Conservation (phyloP, 2,113 vertebrate species). For the Stegastes partitus region DNA sequence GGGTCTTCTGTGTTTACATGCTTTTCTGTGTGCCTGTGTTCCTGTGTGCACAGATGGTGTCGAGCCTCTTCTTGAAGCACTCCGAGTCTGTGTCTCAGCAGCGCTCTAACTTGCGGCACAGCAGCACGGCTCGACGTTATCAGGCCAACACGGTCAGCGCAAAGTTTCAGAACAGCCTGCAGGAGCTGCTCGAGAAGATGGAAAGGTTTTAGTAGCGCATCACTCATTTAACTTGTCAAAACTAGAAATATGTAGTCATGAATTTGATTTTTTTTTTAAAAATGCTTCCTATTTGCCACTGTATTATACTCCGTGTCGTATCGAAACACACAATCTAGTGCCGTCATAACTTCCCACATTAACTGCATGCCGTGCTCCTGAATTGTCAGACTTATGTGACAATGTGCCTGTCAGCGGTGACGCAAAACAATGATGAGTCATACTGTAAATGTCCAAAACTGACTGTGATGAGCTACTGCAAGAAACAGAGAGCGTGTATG, state of each 20-base stretch:
- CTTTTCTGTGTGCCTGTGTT: slow-evolving; percentile 8
- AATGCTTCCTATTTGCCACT: too few species aligned
- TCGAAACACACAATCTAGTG: neutral
- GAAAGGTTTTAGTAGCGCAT: slow-evolving; percentile 85
- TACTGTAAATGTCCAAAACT: slow-evolving; percentile 9
- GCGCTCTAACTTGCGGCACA: slow-evolving; percentile 86
- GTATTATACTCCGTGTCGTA: too few species aligned
- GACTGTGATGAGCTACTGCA: neutral
- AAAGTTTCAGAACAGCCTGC: slow-evolving; percentile 94
- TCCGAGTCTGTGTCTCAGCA: slow-evolving; percentile 88
- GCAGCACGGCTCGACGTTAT: slow-evolving; percentile 88
- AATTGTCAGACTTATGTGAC: neutral
- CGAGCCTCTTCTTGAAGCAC: slow-evolving; percentile 91
- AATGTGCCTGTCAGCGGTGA: slow-evolving; percentile 18
- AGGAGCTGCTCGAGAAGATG: slow-evolving; percentile 96
- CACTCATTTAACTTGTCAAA: neutral
- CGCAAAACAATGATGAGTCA: slow-evolving; percentile 15
- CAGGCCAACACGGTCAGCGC: slow-evolving; percentile 93
- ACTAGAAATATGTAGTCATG: neutral
- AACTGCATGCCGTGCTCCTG: neutral
- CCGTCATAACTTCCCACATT: neutral
- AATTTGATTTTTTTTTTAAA: too few species aligned
- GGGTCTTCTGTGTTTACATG: slow-evolving; percentile 9
- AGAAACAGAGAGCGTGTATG: neutral
- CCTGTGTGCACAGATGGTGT: slow-evolving; percentile 88